Evolutionary conservation across 2,113 vertebrate genomes (phyloP), one percentile per base, ranked within the genome.

Genomic region (Nanorana parkeri): DNA sequence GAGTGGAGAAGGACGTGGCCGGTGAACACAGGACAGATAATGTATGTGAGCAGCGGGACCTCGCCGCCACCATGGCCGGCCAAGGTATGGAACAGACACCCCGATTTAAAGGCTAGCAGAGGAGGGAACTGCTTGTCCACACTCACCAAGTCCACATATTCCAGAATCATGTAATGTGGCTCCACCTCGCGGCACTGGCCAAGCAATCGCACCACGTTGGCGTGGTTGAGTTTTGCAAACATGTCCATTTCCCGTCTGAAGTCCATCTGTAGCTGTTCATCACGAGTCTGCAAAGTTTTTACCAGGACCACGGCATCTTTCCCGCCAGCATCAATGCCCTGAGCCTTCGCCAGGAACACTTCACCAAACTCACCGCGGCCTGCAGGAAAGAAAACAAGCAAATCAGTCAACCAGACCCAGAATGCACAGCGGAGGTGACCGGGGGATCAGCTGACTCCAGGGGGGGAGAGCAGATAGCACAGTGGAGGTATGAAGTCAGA

Each of bases 351-450:
- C 71, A 99, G 90, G 88, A 99, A 94, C 86, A 99, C 97, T 79
- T 99, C 97, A 1, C 97, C 97, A 2, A 98, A 99, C 89, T 97
- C 96, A 0, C 97, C 96, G 80, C 94, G 96, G 68, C 97, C 98
- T 99, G 90, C 1, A 85, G 73, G 20, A 20, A 6, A 60, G n/a
- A n/a, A n/a, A n/a, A n/a, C n/a, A n/a, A n/a, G n/a, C n/a, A n/a
- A n/a, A n/a, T n/a, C n/a, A n/a, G n/a, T n/a, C n/a, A n/a, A n/a
- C n/a, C n/a, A n/a, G n/a, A n/a, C n/a, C 16, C n/a, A 75, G 90
- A 56, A 36, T 7, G 5, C 32, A 36, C 32, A 2, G 32, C 32
- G 8, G 5, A 36, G 32, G 32, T 36, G 32, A 36, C 4, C 5
- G 8, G 32, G 32, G 32, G 8, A 36, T 5, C 32, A 0, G 32